Percentiles rank a stretch among this genome's conserved stretches.
phyloP scores from a whole-genome alignment of 1,140 invertebrate genomes.

The Trissolcus basalis region DNA sequence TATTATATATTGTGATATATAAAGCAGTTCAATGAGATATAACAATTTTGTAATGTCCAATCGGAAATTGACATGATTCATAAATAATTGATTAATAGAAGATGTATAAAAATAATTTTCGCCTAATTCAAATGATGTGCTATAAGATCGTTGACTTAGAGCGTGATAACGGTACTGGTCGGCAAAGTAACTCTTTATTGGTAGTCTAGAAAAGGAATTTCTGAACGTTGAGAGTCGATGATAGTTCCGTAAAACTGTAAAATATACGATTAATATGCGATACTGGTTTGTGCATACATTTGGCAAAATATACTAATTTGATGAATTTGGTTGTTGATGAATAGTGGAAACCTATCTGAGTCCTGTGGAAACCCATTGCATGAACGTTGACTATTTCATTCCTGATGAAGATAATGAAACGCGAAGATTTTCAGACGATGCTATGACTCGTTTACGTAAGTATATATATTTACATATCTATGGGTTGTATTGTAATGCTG shows the following conservation, averaged over 20 bases:
- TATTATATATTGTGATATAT: too few relatives aligned
- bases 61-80: too few relatives aligned
- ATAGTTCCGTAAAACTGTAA: too few relatives aligned
- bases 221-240: not conserved
- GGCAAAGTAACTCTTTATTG: constrained; percentile 47
- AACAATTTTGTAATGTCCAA: too few relatives aligned
- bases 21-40: too few relatives aligned
- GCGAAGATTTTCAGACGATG: constrained; percentile 86
- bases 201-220: constrained; percentile 51
- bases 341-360: constrained; percentile 92
- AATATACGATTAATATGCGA: too few relatives aligned
- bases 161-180: constrained; percentile 52
- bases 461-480: too few relatives aligned
- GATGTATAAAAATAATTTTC: too few relatives aligned
- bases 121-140: constrained; percentile 53
- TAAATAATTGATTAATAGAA: too few relatives aligned
- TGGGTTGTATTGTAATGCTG: too few relatives aligned
- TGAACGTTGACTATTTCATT: constrained; percentile 95
- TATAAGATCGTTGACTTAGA: constrained; percentile 61
- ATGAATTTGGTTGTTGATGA: not conserved
- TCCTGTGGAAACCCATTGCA: constrained; percentile 95
- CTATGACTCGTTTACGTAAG: constrained; percentile 89
- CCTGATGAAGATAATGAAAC: constrained; percentile 90
- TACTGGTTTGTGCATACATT: too few relatives aligned
- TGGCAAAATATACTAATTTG: not conserved